Base-by-base conservation (phyloP, 35 echinoderm and acorn worm species). In the Eucidaris tribuloides region DNA sequence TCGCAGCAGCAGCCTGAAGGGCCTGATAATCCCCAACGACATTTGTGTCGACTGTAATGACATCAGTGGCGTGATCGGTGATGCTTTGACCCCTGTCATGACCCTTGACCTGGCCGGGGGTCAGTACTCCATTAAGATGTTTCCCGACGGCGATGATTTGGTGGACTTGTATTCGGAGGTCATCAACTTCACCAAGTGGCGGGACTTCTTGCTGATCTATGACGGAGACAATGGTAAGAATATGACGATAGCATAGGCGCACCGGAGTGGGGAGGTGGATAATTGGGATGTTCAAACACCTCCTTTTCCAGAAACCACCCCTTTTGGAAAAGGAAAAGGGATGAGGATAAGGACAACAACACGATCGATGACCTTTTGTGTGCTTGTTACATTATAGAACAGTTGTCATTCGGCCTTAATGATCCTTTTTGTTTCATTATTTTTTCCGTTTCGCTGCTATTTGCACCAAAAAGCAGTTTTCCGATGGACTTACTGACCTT, bases 151-250 rank as follows among this genome's bases (percentile, higher is more conserved):
- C 48, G 58, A 71, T 5, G 92, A 94, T 15, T 31, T 94, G 31
- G 61, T 63, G 0, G 81, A 89, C 6, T 15, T 94, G 7, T 84
- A 85, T 42, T 45, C 76, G 6, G 82, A 83, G 17, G 76, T 94
- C 33, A 58, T 94, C 17, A 94, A 94, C 78, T 94, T 89, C 55
- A 94, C 92, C 49, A 94, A 94, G 79, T 94, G 92, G 92, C 78
- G 76, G 11, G 92, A 94, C 46, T 94, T 89, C 71, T 70, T 94
- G 45, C 77, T 94, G 27, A 52, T 94, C 36, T 94, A 94, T 65
- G 92, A 94, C 50, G 70, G 84, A 1, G 60, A 79, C 22, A 78
- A 65, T 20, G 92, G 92, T 94, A 85, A 81, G 91, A 46, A 30
- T 63, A 30, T 15, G 19, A 84, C 5, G 27, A 22, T 2, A n/a